Conservation (phyloP, 2,797 vertebrate species). For the Anguilla marmorata region DNA sequence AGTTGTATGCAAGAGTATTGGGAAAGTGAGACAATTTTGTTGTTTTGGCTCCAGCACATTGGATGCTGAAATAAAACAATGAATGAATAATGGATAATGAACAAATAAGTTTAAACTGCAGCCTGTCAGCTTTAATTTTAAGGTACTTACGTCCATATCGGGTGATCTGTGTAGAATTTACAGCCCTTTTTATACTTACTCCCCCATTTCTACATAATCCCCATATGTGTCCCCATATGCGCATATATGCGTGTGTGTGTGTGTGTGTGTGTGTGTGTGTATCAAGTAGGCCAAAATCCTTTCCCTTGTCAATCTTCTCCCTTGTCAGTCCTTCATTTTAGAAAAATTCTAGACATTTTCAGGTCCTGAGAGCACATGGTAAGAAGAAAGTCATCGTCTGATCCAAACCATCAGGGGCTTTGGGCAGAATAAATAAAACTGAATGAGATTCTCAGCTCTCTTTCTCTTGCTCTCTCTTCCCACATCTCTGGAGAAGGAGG, state of each 20-base stretch:
- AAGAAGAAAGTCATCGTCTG: slow-evolving; percentile 36
- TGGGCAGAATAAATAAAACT: slow-evolving; percentile 41
- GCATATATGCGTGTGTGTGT: too few species aligned
- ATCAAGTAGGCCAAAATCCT: slow-evolving; percentile 14
- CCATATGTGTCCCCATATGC: too few species aligned
- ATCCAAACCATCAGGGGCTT: slow-evolving; percentile 37
- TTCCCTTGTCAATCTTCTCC: slow-evolving; percentile 5
- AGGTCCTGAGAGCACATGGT: slow-evolving; percentile 19
- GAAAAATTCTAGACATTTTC: slow-evolving; percentile 26
- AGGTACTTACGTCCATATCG: too few species aligned
- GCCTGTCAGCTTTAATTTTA: too few species aligned
- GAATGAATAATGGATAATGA: too few species aligned
- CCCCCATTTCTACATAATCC: too few species aligned
- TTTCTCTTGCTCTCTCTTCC: not conserved
- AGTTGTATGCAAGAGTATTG: not conserved
- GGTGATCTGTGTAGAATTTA: too few species aligned
- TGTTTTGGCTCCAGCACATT: too few species aligned
- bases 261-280: not conserved
- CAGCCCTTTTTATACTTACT: too few species aligned
- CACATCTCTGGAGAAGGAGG: not conserved
- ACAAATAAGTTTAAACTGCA: too few species aligned
- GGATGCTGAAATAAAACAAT: too few species aligned
- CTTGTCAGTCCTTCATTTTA: slow-evolving; percentile 18
- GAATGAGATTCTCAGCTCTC: slow-evolving; percentile 42
- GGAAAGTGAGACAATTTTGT: not conserved